Evolutionary conservation across 1,140 invertebrate species (phyloP).

Genomic region (Epicauta chinensis): DNA sequence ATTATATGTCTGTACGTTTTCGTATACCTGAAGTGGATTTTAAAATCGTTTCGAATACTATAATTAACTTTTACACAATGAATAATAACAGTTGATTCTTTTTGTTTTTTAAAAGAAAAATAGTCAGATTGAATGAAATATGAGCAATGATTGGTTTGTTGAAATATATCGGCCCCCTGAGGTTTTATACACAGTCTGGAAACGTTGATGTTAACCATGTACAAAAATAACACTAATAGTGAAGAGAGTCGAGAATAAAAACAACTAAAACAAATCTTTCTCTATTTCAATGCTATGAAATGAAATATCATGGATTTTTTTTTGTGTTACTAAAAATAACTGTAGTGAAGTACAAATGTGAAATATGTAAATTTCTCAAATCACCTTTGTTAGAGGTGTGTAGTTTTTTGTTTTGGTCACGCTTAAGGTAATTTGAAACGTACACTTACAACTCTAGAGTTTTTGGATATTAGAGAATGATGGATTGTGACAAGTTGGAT

Average conservation of each 20-base stretch:
- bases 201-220: constrained; percentile 10
- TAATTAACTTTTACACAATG: background rate
- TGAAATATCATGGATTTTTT: background rate
- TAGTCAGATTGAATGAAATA: background rate
- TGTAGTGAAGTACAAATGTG: background rate
- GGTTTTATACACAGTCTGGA: constrained; percentile 6
- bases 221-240: constrained; percentile 7
- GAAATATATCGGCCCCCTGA: constrained; percentile 13
- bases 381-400: constrained; percentile 12
- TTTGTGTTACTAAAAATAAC: too few relatives aligned
- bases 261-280: too few relatives aligned
- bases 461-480: constrained; percentile 19
- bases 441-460: constrained; percentile 14
- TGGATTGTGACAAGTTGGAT: constrained; percentile 15
- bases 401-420: constrained; percentile 12
- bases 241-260: too few relatives aligned
- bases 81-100: too few relatives aligned
- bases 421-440: constrained; percentile 19
- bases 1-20: background rate
- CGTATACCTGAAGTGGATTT: constrained; percentile 11
- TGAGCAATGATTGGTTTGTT: background rate
- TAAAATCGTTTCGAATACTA: constrained; percentile 3
- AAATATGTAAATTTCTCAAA: constrained; percentile 2
- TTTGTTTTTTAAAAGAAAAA: constrained; percentile 1
- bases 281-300: background rate